Base-by-base conservation (phyloP, 2,888 invertebrate species). In the Arrhopalites spinosus region DNA sequence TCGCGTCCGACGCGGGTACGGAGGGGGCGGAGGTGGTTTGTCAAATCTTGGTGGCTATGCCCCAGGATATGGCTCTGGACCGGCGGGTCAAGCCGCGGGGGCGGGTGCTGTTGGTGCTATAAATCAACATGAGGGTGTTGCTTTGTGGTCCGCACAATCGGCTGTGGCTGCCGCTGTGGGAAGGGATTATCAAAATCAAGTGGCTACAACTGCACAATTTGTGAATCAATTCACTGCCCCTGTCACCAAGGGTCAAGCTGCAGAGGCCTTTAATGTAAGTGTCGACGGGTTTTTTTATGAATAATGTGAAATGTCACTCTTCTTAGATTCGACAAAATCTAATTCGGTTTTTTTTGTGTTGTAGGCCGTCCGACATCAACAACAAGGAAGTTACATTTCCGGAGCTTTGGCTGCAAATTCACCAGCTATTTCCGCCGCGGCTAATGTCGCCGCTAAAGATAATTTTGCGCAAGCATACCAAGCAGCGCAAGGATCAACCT, bases 171-270 rank as follows among this genome's bases (percentile, higher is more conserved):
- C 78, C 1, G 79, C 81, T 0, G 82, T 82, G n/a, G 81, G 80
- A 11, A 74, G 78, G 3, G 82, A 83, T 64, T 83, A 82, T 74
- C 74, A 79, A 29, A 80, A 81, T 61, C 81, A 81, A 77, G 64
- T 82, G 1, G 79, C 79, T 11, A 83, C 82, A 11, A 82, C 82
- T 17, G 77, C 81, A 3, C 82, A 83, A 53, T 83, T 79, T 64
- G 80, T 81, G 15, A 78, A 78, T n/a, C 73, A 75, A 36, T 83
- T 82, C 74, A 82, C 82, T 2, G 82, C 78, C 20, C 83, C 83
- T 2, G 78, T 82, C 8, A 82, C 83, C 30, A 81, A 81, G 64
- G 78, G 79, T 30, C 81, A 81, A 75, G 80, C 81, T 23, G 43
- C 56, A 1, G 63, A 74, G 17, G 80, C 80, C 15, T 81, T 81